Conservation (phyloP, 2,113 vertebrate genomes). For the Deroptyus accipitrinus region DNA sequence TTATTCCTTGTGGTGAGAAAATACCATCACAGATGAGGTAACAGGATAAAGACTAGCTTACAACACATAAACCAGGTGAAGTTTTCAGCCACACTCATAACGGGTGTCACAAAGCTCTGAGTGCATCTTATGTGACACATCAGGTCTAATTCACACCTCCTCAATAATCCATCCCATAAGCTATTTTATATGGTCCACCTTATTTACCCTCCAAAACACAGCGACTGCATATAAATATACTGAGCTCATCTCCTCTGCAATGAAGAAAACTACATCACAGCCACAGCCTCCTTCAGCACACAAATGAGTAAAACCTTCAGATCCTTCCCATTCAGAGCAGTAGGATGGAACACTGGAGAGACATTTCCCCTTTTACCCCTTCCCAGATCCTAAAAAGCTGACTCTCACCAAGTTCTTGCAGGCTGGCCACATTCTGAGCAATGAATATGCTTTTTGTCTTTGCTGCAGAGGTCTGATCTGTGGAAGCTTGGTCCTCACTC, state of each 20-base stretch:
- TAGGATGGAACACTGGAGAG: not conserved
- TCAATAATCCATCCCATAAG: not conserved
- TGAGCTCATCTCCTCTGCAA: not conserved
- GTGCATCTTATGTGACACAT: accelerated
- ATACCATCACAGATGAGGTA: not conserved
- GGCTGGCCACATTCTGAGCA: slow-evolving; percentile 96
- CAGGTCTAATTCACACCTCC: not conserved
- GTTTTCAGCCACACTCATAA: not conserved
- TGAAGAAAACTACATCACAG: not conserved
- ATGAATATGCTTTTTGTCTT: slow-evolving; percentile 97
- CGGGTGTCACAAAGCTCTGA: not conserved
- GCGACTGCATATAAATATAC: not conserved
- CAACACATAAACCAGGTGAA: not conserved
- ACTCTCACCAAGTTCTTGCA: slow-evolving; percentile 94
- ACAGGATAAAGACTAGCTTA: not conserved
- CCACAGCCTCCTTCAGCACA: not conserved
- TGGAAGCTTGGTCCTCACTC: slow-evolving; percentile 83
- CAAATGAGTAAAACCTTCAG: not conserved
- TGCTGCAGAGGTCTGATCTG: slow-evolving; percentile 87
- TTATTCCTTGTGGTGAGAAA: not conserved
- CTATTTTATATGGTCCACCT: not conserved
- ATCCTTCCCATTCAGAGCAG: not conserved
- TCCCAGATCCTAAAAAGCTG: not conserved
- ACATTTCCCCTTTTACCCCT: not conserved
- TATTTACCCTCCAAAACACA: not conserved